Evolutionary conservation across 1,140 invertebrate genomes (phyloP).

Genomic region (Tyrophagus putrescentiae): DNA sequence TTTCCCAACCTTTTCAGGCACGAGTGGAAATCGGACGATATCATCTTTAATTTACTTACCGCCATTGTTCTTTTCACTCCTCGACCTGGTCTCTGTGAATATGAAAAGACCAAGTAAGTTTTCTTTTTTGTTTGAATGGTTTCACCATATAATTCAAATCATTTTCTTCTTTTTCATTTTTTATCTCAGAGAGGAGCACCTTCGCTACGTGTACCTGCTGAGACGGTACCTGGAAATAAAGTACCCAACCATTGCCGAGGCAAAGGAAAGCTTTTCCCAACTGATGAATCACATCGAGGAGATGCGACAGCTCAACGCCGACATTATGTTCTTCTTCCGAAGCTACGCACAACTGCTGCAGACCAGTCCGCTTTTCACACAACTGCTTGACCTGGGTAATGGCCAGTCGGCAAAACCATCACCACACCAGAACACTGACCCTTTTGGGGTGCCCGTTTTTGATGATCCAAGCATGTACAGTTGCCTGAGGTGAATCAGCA

Average conservation of each 20-base stretch:
- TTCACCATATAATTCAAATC: background rate
- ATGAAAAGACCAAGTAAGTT: constrained; percentile 15
- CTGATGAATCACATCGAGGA: background rate
- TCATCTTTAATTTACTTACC: constrained; percentile 71
- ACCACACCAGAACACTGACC: too few relatives aligned
- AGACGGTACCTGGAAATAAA: constrained; percentile 8
- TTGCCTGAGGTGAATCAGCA: too few relatives aligned
- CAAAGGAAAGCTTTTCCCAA: background rate
- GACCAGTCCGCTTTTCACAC: constrained; percentile 1
- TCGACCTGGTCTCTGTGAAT: background rate
- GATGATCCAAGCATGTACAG: too few relatives aligned
- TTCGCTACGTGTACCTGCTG: constrained; percentile 5
- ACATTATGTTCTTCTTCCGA: constrained; percentile 2
- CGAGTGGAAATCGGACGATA: constrained; percentile 62
- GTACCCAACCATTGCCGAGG: constrained; percentile 1
- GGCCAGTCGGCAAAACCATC: background rate
- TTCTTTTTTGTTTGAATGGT: background rate
- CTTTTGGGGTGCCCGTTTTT: too few relatives aligned
- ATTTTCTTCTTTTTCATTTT: constrained; percentile 14
- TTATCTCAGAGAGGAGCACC: background rate
- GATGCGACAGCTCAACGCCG: background rate
- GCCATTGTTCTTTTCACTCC: constrained; percentile 77
- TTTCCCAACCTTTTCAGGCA: constrained; percentile 65
- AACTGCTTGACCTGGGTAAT: background rate
- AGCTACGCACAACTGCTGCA: background rate